A percentile compares a stretch with the other conserved stretches of the same genome.
Evolutionary conservation across 1,140 invertebrate genomes (phyloP).

Genomic region (Epicauta chinensis): DNA sequence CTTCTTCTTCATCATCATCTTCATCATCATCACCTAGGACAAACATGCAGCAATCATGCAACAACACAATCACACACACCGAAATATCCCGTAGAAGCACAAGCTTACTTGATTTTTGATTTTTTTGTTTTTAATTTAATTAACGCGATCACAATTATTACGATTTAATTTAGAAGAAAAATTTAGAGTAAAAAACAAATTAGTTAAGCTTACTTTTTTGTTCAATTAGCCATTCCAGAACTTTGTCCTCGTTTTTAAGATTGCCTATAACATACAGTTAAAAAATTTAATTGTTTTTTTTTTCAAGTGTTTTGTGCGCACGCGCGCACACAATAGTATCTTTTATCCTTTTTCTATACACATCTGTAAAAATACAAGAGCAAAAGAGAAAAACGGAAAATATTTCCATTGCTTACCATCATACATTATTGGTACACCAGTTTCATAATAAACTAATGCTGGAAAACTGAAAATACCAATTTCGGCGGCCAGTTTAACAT

Average conservation of each 20-base stretch:
- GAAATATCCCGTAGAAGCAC: slow-evolving; percentile 24
- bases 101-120: no score
- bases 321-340: no score
- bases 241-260: slow-evolving; percentile 90
- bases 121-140: slow-evolving; percentile 9
- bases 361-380: neutral
- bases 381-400: no score
- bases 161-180: no score
- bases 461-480: slow-evolving; percentile 88
- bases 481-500: slow-evolving; percentile 81
- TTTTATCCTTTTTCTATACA: no score
- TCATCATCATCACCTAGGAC: slow-evolving; percentile 40
- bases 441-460: slow-evolving; percentile 86
- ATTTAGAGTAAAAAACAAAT: no score
- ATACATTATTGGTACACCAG: slow-evolving; percentile 88
- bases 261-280: slow-evolving; percentile 79
- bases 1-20: slow-evolving; percentile 46
- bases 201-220: slow-evolving; percentile 77
- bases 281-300: no score
- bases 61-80: slow-evolving; percentile 21
- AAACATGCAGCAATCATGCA: slow-evolving; percentile 40
- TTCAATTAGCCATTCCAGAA: slow-evolving; percentile 90
- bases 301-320: no score
- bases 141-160: neutral
- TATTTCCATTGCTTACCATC: slow-evolving; percentile 65